These are phyloP conservation scores for Euplexia lucipara DNA, from an alignment of 2,888 invertebrate species.

Conservation along the genomic window DNA sequence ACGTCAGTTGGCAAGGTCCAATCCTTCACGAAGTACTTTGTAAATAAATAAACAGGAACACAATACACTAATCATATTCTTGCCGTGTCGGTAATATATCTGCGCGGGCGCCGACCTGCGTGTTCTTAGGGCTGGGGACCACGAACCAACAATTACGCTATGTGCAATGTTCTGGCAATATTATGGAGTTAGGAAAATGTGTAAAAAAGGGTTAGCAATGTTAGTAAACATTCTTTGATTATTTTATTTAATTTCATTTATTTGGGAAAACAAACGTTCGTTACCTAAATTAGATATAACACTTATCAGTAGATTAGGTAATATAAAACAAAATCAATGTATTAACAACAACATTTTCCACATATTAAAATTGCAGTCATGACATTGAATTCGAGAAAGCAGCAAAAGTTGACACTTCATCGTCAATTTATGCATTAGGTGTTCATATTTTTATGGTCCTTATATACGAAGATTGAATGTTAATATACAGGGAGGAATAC, in stretches of 20 bases:
- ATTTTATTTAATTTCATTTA: too few relatives aligned
- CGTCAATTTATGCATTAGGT: conserved; percentile 11
- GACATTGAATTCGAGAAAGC: conserved; percentile 15
- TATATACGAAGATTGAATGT: conserved; percentile 16
- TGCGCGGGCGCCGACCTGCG: conserved; percentile 54
- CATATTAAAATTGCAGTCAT: conserved; percentile 2
- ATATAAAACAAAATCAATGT: too few relatives aligned
- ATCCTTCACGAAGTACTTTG: conserved; percentile 60
- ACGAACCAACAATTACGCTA: conserved; percentile 40
- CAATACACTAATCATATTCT: conserved; percentile 77
- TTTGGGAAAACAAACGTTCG: neutral
- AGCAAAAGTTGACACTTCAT: neutral
- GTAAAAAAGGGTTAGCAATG: neutral
- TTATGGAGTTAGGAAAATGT: neutral
- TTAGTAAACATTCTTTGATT: too few relatives aligned
- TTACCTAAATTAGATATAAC: too few relatives aligned
- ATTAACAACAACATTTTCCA: too few relatives aligned
- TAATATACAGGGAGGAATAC: neutral
- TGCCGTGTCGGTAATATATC: conserved; percentile 68
- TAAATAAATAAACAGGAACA: conserved; percentile 65
- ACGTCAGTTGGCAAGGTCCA: conserved; percentile 48
- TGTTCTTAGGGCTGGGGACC: conserved; percentile 35
- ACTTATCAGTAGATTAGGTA: too few relatives aligned
- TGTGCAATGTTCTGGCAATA: neutral
- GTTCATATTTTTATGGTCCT: conserved; percentile 13